Evolutionary conservation across 2,888 invertebrate species (phyloP).

Genomic region (Pristionchus maxplancki): DNA sequence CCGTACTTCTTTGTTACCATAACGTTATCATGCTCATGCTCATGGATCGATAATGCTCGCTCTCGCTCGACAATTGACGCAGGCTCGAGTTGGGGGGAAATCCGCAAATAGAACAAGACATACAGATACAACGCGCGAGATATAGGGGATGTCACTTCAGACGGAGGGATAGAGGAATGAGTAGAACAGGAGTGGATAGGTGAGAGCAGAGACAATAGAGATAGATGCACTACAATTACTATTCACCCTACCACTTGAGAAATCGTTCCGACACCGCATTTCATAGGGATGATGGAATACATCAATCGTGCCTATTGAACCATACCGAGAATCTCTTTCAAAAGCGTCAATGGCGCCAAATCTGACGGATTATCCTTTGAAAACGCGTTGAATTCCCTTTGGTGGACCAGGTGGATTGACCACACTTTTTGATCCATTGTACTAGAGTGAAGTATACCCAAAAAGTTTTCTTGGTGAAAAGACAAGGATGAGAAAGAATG

Average conservation of each 20-base stretch:
- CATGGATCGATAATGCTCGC: conserved; percentile 36
- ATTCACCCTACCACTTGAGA: conserved; percentile 23
- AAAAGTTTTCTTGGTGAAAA: too few relatives aligned
- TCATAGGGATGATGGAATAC: background rate
- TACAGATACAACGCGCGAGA: conserved; percentile 34
- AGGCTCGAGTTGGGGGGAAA: conserved; percentile 26
- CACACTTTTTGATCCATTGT: background rate
- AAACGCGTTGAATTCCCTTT: background rate
- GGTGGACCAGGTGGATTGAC: background rate
- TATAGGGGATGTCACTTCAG: conserved; percentile 44
- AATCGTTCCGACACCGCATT: conserved; percentile 13
- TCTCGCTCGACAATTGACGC: conserved; percentile 38
- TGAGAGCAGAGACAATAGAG: conserved; percentile 7
- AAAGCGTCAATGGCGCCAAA: background rate
- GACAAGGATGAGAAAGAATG: too few relatives aligned
- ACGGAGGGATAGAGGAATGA: background rate
- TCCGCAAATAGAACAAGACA: conserved; percentile 45
- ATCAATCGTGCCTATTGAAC: background rate
- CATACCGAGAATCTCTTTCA: conserved; percentile 10
- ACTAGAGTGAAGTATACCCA: background rate
- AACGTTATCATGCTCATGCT: conserved; percentile 1
- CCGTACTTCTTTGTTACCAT: background rate
- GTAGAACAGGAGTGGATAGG: background rate
- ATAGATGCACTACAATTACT: conserved; percentile 26
- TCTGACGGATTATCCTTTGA: conserved; percentile 5